A percentile compares a stretch with the other conserved stretches of the same genome.
Evolutionary conservation across 2,113 vertebrate genomes (phyloP).

Genomic region (Coturnix japonica): DNA sequence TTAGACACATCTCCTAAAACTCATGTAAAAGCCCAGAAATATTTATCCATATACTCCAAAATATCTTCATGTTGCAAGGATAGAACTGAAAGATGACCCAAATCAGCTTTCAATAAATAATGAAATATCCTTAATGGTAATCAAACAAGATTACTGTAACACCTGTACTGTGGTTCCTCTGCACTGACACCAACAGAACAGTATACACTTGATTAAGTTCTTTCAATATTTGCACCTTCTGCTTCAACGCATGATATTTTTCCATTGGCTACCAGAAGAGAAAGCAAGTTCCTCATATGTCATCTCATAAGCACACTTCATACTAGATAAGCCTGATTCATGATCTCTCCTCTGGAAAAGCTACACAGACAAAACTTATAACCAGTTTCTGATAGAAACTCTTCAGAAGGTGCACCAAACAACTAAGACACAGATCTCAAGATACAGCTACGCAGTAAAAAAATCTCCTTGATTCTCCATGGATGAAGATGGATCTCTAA

Average conservation of each 20-base stretch:
- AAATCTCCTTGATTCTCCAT: background rate
- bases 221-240: background rate
- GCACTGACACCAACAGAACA: background rate
- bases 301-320: background rate
- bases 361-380: fast-evolving
- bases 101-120: background rate
- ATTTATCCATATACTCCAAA: background rate
- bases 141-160: background rate
- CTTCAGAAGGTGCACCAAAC: background rate
- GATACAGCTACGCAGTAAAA: background rate
- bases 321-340: background rate
- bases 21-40: background rate
- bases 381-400: background rate
- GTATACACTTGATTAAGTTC: background rate
- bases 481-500: background rate
- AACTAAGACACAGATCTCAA: background rate
- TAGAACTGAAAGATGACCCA: background rate
- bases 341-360: background rate
- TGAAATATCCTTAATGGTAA: background rate
- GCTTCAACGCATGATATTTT: background rate
- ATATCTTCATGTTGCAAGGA: background rate
- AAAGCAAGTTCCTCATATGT: background rate
- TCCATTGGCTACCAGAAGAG: background rate
- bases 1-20: background rate
- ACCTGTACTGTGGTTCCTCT: background rate